These are phyloP conservation scores for Nomada lathburiana DNA, from an alignment of 2,888 invertebrate genomes.

Conservation along the genomic window DNA sequence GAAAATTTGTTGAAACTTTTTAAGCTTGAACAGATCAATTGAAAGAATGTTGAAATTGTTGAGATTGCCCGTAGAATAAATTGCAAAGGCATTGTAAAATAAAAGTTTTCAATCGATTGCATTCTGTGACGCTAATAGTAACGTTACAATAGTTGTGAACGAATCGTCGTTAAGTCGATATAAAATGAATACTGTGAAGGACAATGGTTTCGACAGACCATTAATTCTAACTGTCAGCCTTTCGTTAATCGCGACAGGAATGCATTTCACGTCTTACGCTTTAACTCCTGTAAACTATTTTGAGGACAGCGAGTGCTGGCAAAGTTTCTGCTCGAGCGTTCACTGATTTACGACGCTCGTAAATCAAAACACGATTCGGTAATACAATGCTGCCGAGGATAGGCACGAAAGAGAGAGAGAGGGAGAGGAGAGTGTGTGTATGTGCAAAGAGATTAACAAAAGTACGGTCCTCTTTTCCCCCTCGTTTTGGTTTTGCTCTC, in stretches of 20 bases:
- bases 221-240: slow-evolving; percentile 70
- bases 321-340: slow-evolving; percentile 73
- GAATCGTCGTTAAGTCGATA: slow-evolving; percentile 21
- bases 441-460: slow-evolving; percentile 60
- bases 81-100: neutral
- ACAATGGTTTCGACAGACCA: slow-evolving; percentile 57
- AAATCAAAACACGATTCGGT: slow-evolving; percentile 75
- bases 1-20: neutral
- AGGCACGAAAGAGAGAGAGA: neutral
- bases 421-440: neutral
- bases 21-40: too few relatives aligned
- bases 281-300: slow-evolving; percentile 78
- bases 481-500: neutral
- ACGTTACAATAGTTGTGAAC: slow-evolving; percentile 6
- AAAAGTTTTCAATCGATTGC: too few relatives aligned
- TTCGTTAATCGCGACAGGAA: slow-evolving; percentile 71
- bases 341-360: slow-evolving; percentile 75
- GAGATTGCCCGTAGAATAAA: neutral
- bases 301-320: slow-evolving; percentile 74
- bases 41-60: neutral
- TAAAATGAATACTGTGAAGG: slow-evolving; percentile 41
- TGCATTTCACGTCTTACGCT: slow-evolving; percentile 67
- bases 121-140: neutral
- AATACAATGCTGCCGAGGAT: slow-evolving; percentile 72
- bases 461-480: neutral